Conservation (phyloP, 2,888 invertebrate genomes). For the Parasteatoda lunata region DNA sequence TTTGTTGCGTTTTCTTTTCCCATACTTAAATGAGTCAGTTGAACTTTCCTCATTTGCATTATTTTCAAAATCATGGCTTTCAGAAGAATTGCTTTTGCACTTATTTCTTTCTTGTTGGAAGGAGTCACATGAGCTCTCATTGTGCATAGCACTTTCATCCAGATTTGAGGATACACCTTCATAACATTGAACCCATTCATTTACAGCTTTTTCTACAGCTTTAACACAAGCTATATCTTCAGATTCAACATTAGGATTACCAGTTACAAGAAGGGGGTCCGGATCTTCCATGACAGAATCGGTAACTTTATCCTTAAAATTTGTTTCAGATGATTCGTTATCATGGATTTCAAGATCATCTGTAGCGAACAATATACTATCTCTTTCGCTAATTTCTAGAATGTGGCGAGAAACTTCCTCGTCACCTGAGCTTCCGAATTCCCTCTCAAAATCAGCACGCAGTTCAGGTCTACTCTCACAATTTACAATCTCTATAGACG, state of each 20-base stretch:
- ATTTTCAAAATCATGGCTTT: not conserved
- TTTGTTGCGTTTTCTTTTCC: conserved; percentile 26
- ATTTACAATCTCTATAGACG: not conserved
- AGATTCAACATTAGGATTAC: conserved; percentile 23
- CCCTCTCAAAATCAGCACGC: not conserved
- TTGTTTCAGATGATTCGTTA: not conserved
- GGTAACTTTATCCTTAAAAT: not conserved
- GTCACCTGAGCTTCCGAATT: too few species aligned
- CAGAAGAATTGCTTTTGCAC: not conserved
- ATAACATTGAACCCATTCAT: conserved; percentile 44
- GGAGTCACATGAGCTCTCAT: not conserved
- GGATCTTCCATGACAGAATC: conserved; percentile 6
- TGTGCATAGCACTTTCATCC: not conserved
- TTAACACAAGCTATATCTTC: conserved; percentile 41
- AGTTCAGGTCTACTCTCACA: not conserved
- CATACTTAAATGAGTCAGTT: not conserved
- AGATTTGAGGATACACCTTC: conserved; percentile 17
- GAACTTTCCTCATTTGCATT: not conserved
- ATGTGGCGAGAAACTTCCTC: not conserved
- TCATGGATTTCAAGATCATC: not conserved
- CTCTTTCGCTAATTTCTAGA: not conserved
- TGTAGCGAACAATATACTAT: too few species aligned
- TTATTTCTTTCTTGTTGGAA: not conserved
- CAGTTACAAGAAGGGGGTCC: conserved; percentile 9
- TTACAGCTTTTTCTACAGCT: conserved; percentile 40